Percentiles rank a stretch among this genome's conserved stretches.
phyloP scores from a whole-genome alignment of 2,888 invertebrate genomes.

The Epinotia brunnichana region DNA sequence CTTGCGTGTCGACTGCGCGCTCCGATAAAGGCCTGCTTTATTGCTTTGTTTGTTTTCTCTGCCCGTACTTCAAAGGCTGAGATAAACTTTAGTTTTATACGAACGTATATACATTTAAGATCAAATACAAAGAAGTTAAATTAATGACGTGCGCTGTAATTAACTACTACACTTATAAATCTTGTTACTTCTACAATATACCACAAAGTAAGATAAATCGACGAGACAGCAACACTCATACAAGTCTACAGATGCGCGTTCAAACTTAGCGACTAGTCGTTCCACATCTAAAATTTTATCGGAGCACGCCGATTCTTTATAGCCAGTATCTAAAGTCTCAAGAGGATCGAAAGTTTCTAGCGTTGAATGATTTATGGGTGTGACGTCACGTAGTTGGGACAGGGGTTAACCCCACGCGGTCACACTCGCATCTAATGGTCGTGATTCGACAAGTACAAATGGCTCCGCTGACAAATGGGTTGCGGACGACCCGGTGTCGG shows the following conservation, averaged over 20 bases:
- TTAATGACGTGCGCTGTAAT: conserved; percentile 75
- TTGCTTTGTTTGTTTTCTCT: conserved; percentile 83
- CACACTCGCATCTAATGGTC: conserved; percentile 83
- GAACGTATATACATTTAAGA: conserved; percentile 73
- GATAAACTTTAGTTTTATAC: conserved; percentile 81
- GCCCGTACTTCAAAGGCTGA: conserved; percentile 81
- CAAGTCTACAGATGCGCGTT: conserved; percentile 74
- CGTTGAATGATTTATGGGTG: conserved; percentile 60
- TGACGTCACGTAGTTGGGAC: conserved; percentile 67
- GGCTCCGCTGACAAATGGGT: conserved; percentile 83
- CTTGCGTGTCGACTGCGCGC: conserved; percentile 83
- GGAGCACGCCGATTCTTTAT: conserved; percentile 45
- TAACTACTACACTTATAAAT: conserved; percentile 80
- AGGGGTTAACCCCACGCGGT: conserved; percentile 77
- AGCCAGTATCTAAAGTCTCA: conserved; percentile 47
- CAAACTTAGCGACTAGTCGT: conserved; percentile 55
- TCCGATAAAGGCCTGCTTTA: conserved; percentile 83
- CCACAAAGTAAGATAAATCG: conserved; percentile 81
- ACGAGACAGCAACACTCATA: conserved; percentile 74
- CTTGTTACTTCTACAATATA: conserved; percentile 76
- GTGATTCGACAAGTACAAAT: conserved; percentile 85
- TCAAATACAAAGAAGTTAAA: conserved; percentile 63
- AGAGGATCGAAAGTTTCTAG: conserved; percentile 51
- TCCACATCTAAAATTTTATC: conserved; percentile 51
- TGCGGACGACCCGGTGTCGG: conserved; percentile 77